phyloP scores from a whole-genome alignment of 53 echinoderm and acorn worm species.

The Patiria pectinifera region DNA sequence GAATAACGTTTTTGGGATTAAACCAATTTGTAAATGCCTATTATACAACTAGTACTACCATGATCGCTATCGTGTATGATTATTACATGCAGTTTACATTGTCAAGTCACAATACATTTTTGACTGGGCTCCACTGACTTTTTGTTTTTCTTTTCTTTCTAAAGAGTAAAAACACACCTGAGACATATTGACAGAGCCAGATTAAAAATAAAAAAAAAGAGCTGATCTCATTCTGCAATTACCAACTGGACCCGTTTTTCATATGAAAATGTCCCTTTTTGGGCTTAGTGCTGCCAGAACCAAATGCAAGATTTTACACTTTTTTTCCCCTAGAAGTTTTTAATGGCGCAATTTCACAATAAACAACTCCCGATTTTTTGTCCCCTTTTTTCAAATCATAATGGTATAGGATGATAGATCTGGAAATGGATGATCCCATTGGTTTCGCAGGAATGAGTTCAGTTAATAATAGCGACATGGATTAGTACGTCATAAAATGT shows the following conservation, averaged over 20 bases:
- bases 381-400: neutral
- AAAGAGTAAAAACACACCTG: slow-evolving; percentile 29
- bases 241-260: neutral
- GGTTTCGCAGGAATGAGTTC: slow-evolving; percentile 26
- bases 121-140: neutral
- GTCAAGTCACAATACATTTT: slow-evolving; percentile 55
- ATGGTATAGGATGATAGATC: neutral
- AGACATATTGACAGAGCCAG: neutral
- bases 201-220: neutral
- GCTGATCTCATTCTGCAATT: neutral
- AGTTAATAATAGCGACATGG: slow-evolving; percentile 30
- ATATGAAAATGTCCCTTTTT: neutral
- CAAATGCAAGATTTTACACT: neutral
- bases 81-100: neutral
- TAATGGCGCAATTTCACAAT: neutral
- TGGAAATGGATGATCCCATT: neutral
- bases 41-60: neutral
- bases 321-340: neutral
- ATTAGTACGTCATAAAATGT: slow-evolving; percentile 38
- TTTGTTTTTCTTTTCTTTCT: neutral
- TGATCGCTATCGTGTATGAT: neutral
- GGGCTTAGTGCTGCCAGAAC: neutral
- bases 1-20: too few species aligned
- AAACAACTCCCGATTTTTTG: neutral
- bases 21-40: too few species aligned